phyloP scores from a whole-genome alignment of 2,113 vertebrate species.

The Callipepla californica region DNA sequence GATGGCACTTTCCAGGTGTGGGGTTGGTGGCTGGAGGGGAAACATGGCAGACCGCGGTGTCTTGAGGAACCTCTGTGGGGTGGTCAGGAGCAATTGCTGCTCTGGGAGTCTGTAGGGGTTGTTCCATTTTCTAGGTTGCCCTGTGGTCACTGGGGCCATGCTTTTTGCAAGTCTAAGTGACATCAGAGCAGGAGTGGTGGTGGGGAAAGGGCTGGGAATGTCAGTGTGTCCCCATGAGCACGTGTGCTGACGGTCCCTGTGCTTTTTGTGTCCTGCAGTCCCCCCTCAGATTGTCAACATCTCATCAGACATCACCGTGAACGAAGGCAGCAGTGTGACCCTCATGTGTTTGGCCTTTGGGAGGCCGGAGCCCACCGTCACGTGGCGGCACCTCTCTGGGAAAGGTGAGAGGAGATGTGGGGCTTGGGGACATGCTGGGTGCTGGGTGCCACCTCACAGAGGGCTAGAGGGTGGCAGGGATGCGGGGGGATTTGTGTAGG shows the following conservation, averaged over 20 bases:
- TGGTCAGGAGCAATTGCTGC: background rate
- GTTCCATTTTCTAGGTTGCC: background rate
- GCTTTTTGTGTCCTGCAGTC: slow-evolving; percentile 75
- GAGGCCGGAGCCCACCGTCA: slow-evolving; percentile 91
- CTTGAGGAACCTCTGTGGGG: background rate
- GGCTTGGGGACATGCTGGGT: fast-evolving
- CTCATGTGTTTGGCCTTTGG: slow-evolving; percentile 94
- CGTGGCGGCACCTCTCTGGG: slow-evolving; percentile 91
- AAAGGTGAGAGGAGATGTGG: slow-evolving; percentile 80
- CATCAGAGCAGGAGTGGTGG: background rate
- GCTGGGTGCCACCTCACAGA: background rate
- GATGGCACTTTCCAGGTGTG: background rate
- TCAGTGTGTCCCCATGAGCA: background rate
- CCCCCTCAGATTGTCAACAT: slow-evolving; percentile 96
- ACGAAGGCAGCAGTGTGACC: slow-evolving; percentile 93
- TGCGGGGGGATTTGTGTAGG: background rate
- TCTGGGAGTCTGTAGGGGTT: background rate
- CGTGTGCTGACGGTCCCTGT: background rate
- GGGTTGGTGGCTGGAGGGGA: background rate
- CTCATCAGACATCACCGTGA: slow-evolving; percentile 92
- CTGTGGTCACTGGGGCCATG: background rate
- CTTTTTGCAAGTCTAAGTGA: background rate
- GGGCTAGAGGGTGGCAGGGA: background rate
- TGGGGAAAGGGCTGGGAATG: background rate
- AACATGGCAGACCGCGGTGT: background rate